phyloP scores from a whole-genome alignment of 92 coral and sea anemone genomes.

The Epizoanthus rinbou region DNA sequence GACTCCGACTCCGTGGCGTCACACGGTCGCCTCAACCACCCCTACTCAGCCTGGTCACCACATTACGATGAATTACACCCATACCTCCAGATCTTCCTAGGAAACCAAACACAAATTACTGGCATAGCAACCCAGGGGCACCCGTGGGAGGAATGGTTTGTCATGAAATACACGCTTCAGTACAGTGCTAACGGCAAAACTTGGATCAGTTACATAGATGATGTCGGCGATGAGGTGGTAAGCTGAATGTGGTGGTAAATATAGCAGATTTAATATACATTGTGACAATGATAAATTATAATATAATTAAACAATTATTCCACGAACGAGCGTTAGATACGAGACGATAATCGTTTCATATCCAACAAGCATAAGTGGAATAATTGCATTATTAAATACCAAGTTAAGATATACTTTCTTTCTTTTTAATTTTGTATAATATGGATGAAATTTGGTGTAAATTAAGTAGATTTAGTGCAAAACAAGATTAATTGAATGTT shows the following conservation, averaged over 20 bases:
- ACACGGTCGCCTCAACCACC: constrained; percentile 64
- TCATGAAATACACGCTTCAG: constrained; percentile 56
- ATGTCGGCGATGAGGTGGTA: constrained; percentile 54
- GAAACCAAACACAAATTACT: constrained; percentile 64
- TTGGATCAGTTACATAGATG: constrained; percentile 63
- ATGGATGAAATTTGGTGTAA: no score
- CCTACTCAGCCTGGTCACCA: constrained; percentile 61
- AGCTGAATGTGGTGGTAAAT: neutral
- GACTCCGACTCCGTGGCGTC: constrained; percentile 44
- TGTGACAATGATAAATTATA: no score
- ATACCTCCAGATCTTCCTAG: constrained; percentile 64
- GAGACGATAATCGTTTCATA: no score
- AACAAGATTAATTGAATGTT: no score
- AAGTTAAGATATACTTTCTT: no score
- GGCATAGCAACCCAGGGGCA: constrained; percentile 70
- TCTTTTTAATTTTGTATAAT: no score
- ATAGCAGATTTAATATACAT: neutral
- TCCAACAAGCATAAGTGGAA: no score
- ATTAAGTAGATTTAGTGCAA: no score
- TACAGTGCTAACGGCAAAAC: constrained; percentile 57
- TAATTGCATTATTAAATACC: no score
- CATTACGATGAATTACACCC: constrained; percentile 44
- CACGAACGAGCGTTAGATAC: no score
- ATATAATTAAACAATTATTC: no score
- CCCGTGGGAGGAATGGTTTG: constrained; percentile 71